These are phyloP conservation scores for Psittacula cyanocephala DNA, from an alignment of 2,113 vertebrate genomes.

Conservation along the genomic window DNA sequence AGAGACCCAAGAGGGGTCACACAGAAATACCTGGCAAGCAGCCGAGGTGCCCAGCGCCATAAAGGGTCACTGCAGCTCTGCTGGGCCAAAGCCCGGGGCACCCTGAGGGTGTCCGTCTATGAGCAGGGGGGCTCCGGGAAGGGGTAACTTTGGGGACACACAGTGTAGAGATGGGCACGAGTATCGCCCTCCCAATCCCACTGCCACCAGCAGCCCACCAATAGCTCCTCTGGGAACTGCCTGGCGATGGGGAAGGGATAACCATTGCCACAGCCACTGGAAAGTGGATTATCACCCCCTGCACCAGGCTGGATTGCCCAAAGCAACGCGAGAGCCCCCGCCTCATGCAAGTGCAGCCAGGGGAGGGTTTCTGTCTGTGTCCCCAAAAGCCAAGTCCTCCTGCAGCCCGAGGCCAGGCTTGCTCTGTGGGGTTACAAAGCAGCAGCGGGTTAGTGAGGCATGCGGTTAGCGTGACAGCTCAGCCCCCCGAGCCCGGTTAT, in stretches of 20 bases:
- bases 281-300: not conserved
- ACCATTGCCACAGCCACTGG: not conserved
- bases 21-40: not conserved
- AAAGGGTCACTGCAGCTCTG: not conserved
- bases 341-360: conserved; percentile 25
- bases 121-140: fast-evolving
- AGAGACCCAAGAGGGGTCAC: not conserved
- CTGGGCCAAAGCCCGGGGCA: not conserved
- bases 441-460: conserved; percentile 55
- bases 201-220: not conserved
- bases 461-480: conserved; percentile 71
- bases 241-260: not conserved
- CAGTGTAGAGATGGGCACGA: not conserved
- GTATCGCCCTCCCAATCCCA: not conserved
- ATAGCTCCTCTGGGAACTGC: not conserved
- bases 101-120: fast-evolving
- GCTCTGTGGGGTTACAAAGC: not conserved
- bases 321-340: not conserved
- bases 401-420: not conserved
- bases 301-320: not conserved
- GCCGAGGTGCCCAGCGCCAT: not conserved
- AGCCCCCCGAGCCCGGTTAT: conserved; percentile 55
- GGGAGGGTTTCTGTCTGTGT: not conserved
- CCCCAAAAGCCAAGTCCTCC: not conserved
- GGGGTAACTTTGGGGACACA: not conserved